These are phyloP conservation scores for Drosophila vallismaia DNA, from an alignment of 2,888 invertebrate species.

Conservation along the genomic window DNA sequence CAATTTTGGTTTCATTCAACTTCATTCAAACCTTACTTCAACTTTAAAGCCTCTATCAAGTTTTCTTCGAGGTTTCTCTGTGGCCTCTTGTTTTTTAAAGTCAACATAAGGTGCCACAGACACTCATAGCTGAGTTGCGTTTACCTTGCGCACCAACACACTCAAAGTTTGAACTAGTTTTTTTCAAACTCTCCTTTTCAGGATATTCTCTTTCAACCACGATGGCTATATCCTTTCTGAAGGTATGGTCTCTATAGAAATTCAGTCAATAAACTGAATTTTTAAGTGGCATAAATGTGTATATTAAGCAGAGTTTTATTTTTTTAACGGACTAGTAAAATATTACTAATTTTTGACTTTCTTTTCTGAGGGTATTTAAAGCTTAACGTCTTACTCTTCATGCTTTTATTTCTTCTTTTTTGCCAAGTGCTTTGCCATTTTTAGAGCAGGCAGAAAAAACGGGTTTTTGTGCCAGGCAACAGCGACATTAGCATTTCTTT, in stretches of 20 bases:
- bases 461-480: conserved; percentile 58
- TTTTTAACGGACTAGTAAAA: not conserved
- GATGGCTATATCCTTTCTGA: conserved; percentile 8
- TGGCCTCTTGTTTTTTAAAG: conserved; percentile 28
- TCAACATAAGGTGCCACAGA: conserved; percentile 39
- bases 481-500: conserved; percentile 56
- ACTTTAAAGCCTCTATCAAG: conserved; percentile 18
- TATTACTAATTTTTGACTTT: not conserved
- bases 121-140: conserved; percentile 30
- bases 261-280: not conserved
- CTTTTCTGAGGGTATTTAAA: conserved; percentile 6
- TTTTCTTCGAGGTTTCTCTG: conserved; percentile 3
- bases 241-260: not conserved
- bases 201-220: not conserved
- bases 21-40: too few relatives aligned
- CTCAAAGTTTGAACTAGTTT: conserved; percentile 26
- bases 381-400: not conserved
- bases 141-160: conserved; percentile 27
- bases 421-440: conserved; percentile 43
- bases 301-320: not conserved
- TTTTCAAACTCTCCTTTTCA: conserved; percentile 5
- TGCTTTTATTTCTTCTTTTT: conserved; percentile 29
- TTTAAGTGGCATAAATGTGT: not conserved
- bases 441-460: conserved; percentile 51
- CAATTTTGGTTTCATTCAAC: too few relatives aligned